These are phyloP conservation scores for Ariolimax columbianus DNA, from an alignment of 2,888 invertebrate species.

Conservation along the genomic window DNA sequence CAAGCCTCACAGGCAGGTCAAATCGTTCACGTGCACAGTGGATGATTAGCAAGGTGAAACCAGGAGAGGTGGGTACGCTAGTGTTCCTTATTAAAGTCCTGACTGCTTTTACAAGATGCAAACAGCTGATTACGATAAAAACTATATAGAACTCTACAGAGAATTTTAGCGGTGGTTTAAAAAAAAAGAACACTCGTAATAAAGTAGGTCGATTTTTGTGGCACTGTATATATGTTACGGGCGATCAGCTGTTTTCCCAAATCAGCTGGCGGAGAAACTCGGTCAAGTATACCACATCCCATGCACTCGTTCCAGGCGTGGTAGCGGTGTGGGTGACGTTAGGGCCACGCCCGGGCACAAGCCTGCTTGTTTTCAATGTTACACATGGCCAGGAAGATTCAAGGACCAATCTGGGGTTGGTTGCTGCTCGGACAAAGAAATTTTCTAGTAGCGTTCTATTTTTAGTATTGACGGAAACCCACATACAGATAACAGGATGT, in stretches of 20 bases:
- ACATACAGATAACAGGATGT: too few species aligned
- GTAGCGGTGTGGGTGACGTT: neutral
- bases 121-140: neutral
- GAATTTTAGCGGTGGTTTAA: too few species aligned
- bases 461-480: too few species aligned
- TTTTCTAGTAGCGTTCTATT: too few species aligned
- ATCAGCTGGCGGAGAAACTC: neutral
- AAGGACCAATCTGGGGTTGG: neutral
- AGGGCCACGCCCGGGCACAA: neutral
- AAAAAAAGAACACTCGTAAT: too few species aligned
- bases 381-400: neutral
- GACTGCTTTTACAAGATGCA: neutral
- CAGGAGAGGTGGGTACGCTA: neutral
- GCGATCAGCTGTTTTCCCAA: constrained; percentile 3
- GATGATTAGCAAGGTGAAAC: neutral
- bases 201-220: neutral
- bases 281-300: neutral
- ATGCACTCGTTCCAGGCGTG: neutral
- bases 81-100: neutral
- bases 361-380: neutral
- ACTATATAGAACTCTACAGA: neutral
- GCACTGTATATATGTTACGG: neutral
- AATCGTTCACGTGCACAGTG: neutral
- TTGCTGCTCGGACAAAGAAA: too few species aligned
- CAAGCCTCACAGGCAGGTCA: neutral